Evolutionary conservation across 2,797 vertebrate species (phyloP).

Genomic region (Urosaurus nigricauda): DNA sequence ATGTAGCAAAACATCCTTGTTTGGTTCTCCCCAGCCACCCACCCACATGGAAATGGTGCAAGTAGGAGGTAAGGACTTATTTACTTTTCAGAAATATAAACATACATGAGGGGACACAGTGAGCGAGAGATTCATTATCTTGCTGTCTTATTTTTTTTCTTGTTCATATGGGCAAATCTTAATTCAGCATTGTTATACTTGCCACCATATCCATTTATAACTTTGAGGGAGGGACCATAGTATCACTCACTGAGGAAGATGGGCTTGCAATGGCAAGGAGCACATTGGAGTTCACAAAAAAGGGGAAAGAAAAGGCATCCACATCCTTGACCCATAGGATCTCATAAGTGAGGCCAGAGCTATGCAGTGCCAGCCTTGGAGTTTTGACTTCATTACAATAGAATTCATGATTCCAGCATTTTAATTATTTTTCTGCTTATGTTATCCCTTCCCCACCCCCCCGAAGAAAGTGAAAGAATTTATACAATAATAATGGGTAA

Average conservation of each 20-base stretch:
- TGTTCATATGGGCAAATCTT: background rate
- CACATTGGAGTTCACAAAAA: background rate
- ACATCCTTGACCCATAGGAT: background rate
- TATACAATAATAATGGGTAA: too few species aligned
- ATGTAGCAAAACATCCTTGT: slow-evolving; percentile 3
- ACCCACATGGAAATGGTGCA: slow-evolving; percentile 14
- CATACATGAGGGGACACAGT: slow-evolving; percentile 30
- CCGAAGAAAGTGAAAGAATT: background rate
- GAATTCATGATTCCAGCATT: background rate
- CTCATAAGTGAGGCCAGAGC: background rate
- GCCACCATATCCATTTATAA: background rate
- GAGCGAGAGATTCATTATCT: slow-evolving; percentile 30
- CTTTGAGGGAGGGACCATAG: background rate
- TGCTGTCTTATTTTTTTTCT: slow-evolving; percentile 9
- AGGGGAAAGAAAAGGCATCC: too few species aligned
- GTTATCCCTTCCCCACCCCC: background rate
- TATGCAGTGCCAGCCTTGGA: background rate
- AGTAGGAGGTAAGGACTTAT: slow-evolving; percentile 31
- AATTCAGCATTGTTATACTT: slow-evolving; percentile 7
- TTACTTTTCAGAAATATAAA: slow-evolving; percentile 24
- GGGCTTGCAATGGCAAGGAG: background rate
- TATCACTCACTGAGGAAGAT: background rate
- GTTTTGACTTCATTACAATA: background rate
- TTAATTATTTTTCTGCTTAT: background rate
- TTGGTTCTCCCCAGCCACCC: background rate